Percentiles rank a stretch among this genome's conserved stretches.
Evolutionary conservation across 2,113 vertebrate species (phyloP).

Genomic region (Micronycteris hirsuta): DNA sequence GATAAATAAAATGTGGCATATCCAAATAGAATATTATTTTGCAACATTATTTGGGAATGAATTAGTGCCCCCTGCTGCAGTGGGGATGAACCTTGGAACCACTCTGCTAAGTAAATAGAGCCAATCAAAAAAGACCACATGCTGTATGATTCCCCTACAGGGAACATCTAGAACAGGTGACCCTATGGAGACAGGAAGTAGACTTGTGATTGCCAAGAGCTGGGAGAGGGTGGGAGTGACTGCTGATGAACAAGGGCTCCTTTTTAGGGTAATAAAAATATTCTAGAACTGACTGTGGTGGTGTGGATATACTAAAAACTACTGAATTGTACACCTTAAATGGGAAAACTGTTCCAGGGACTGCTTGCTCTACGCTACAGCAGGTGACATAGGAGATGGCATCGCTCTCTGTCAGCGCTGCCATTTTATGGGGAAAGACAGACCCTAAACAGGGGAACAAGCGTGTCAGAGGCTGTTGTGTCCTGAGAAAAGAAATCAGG

Average conservation of each 20-base stretch:
- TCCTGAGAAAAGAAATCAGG: background rate
- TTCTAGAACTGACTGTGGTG: background rate
- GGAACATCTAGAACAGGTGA: background rate
- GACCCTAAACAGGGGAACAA: background rate
- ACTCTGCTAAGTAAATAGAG: background rate
- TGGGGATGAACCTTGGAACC: background rate
- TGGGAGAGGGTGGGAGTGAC: background rate
- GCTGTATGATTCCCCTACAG: background rate
- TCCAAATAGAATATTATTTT: background rate
- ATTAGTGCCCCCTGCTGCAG: fast-evolving
- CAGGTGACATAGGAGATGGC: background rate
- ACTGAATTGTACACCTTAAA: background rate
- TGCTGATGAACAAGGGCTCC: background rate
- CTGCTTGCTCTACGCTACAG: background rate
- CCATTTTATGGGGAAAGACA: background rate
- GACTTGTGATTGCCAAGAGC: background rate
- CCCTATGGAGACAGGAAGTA: background rate
- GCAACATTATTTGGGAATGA: background rate
- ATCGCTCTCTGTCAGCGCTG: background rate
- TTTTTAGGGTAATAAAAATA: background rate
- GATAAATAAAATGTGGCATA: background rate
- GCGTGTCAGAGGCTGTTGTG: background rate
- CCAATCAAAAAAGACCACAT: background rate
- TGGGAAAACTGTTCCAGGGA: background rate
- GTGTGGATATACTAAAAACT: background rate